A percentile compares a stretch with the other conserved stretches of the same genome.
Conservation (phyloP, 2,797 vertebrate genomes). For the Gymnopithys bicolor region DNA sequence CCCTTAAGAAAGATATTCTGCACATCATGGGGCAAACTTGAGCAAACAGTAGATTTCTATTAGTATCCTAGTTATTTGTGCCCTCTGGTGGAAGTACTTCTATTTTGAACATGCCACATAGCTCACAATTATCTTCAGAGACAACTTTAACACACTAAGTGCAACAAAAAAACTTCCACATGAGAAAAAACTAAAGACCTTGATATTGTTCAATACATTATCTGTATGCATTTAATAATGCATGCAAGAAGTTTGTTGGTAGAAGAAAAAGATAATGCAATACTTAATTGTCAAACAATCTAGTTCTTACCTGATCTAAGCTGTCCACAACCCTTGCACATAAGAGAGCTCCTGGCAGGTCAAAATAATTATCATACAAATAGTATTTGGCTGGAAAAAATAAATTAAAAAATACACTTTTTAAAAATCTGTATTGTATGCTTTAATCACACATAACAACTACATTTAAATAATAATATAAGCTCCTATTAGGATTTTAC, state of each 20-base stretch:
- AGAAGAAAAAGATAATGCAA: not conserved
- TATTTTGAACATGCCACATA: not conserved
- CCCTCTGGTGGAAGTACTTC: conserved; percentile 66
- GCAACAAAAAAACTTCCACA: not conserved
- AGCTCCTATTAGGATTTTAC: not conserved
- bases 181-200: not conserved
- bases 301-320: conserved; percentile 86
- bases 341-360: conserved; percentile 91
- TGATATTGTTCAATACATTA: not conserved
- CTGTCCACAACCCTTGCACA: conserved; percentile 91
- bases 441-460: not conserved
- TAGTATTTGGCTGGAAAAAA: conserved; percentile 90
- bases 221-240: not conserved
- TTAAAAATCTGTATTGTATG: not conserved
- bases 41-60: not conserved
- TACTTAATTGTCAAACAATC: not conserved
- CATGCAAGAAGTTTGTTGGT: not conserved
- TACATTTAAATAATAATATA: not conserved
- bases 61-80: conserved; percentile 49
- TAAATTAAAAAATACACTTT: not conserved
- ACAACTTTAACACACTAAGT: not conserved
- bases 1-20: not conserved
- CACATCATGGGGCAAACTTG: not conserved
- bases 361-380: conserved; percentile 97
- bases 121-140: not conserved